Conservation (phyloP, 2,797 vertebrate species). For the Dicrostonyx torquatus region DNA sequence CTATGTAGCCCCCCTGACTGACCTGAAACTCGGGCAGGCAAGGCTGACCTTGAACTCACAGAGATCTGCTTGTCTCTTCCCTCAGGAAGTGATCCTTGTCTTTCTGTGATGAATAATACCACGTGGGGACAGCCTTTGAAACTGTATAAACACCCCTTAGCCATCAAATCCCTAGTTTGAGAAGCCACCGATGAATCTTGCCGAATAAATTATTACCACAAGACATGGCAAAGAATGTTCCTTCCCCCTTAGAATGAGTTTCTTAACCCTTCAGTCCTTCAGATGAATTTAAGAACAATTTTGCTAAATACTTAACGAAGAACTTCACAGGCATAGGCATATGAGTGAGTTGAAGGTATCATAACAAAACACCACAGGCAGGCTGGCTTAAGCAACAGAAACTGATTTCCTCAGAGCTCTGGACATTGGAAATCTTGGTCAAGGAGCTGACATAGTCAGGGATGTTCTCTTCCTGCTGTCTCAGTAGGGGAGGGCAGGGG, state of each 20-base stretch:
- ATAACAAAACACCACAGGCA: not conserved
- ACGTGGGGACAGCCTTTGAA: not conserved
- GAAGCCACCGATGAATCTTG: not conserved
- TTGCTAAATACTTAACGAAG: not conserved
- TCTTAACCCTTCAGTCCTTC: conserved; percentile 18
- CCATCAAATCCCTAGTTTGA: not conserved
- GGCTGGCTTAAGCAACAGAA: not conserved
- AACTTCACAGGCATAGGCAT: not conserved
- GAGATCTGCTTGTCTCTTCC: not conserved
- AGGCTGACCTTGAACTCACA: not conserved
- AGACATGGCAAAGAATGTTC: not conserved
- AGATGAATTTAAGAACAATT: not conserved
- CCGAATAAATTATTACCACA: not conserved
- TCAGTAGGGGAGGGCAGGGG: too few relatives aligned
- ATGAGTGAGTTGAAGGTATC: not conserved
- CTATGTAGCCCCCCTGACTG: not conserved
- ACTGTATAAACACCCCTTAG: not conserved
- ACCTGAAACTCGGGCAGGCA: not conserved
- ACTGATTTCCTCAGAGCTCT: not conserved
- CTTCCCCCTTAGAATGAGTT: not conserved
- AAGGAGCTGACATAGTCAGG: too few relatives aligned
- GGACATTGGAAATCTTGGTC: not conserved
- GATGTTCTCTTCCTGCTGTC: not conserved
- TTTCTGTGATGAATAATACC: not conserved
- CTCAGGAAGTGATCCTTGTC: not conserved